phyloP scores from a whole-genome alignment of 2,797 vertebrate genomes.

The Toxotes lorentzi region DNA sequence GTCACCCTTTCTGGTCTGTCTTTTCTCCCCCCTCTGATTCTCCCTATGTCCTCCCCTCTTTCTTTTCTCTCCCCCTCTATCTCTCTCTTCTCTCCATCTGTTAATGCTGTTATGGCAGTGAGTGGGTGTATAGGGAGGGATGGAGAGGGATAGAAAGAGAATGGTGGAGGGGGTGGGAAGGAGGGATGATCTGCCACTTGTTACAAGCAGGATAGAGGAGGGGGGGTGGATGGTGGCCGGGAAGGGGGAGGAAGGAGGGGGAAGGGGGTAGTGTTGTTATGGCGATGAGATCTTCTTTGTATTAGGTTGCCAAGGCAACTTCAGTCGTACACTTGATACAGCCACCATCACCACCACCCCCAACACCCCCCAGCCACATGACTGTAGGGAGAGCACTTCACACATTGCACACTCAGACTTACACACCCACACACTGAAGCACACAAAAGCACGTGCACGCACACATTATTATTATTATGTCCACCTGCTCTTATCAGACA shows the following conservation, averaged over 20 bases:
- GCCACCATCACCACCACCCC: slow-evolving; percentile 48
- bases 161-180: slow-evolving; percentile 28
- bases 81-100: slow-evolving; percentile 63
- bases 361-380: slow-evolving; percentile 60
- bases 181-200: slow-evolving; percentile 60
- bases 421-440: slow-evolving; percentile 54
- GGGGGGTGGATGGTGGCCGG: slow-evolving; percentile 35
- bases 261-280: slow-evolving; percentile 80
- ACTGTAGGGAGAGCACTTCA: slow-evolving; percentile 78
- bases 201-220: slow-evolving; percentile 50
- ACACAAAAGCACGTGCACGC: slow-evolving; percentile 28
- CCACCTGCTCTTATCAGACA: slow-evolving; percentile 29
- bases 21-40: slow-evolving; percentile 28
- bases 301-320: slow-evolving; percentile 85
- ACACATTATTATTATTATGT: slow-evolving; percentile 30
- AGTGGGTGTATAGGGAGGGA: slow-evolving; percentile 72
- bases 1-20: neutral
- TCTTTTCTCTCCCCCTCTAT: slow-evolving; percentile 14
- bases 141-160: slow-evolving; percentile 46
- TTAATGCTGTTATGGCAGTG: slow-evolving; percentile 63
- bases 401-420: slow-evolving; percentile 61
- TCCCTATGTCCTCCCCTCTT: slow-evolving; percentile 39
- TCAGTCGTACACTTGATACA: slow-evolving; percentile 80
- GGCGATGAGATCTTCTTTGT: slow-evolving; percentile 84
- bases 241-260: slow-evolving; percentile 4